Evolutionary conservation across 1,140 invertebrate genomes (phyloP), one percentile per base, ranked within the genome.

Genomic region (Lepidurus couesii): DNA sequence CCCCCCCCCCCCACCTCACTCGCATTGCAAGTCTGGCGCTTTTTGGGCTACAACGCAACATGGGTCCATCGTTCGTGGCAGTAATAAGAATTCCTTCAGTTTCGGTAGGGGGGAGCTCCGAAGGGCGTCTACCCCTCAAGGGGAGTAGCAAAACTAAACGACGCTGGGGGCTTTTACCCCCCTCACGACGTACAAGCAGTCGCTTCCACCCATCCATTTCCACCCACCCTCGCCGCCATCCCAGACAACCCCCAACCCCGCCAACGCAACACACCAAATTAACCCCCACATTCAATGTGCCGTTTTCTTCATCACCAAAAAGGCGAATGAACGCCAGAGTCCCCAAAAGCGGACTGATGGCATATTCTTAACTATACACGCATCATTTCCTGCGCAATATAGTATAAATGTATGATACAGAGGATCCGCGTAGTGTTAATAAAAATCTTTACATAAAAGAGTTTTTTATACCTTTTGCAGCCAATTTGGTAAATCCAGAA

Each of bases 11-110:
- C 13, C 8, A 13, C 21, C 21, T 16, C 53, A 13, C 53, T 65
- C 7, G 53, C 53, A 65, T 65, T 21, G 53, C 53, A 65, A 65
- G 53, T 65, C 53, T 65, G 53, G 53, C 53, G n/a, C 53, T 65
- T 65, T 65, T 16, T 65, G 53, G 53, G 53, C 53, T 65, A 21
- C 53, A 65, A 65, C 53, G 53, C 53, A 65, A 65, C 53, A 65
- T 65, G 53, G 53, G 53, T 65, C 53, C 53, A 7, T 65, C 53
- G 53, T 65, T 65, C 53, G 53, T 65, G 53, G 53, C 53, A 65
- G 53, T 65, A 65, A 65, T 65, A 65, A 65, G 53, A 65, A 65
- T 65, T 65, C 53, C 53, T 65, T 65, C 53, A 65, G 53, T 65
- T 65, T 65, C 53, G 53, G 53, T 65, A 65, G 53, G 53, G 53